Evolutionary conservation across 2,888 invertebrate genomes (phyloP), one percentile per base, ranked within the genome.

Genomic region (Lysandra bellargus): DNA sequence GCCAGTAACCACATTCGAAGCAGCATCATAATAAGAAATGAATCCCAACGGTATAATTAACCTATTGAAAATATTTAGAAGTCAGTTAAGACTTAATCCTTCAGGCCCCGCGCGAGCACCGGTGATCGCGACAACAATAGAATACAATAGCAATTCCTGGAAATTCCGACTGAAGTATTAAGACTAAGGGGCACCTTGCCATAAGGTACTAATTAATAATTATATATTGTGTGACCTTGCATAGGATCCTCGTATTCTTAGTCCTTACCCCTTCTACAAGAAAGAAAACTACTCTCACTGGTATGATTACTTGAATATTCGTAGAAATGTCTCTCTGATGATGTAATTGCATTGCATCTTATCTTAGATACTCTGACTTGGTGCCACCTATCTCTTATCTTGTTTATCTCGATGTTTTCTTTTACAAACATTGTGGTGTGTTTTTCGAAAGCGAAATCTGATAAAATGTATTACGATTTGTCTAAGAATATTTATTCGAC

Each of bases 381-480:
- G n/a, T 23, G 44, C 44, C 40, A 44, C 33, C 76, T 30, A 49
- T 76, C 76, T 74, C 76, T 76, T 76, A 76, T 76, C 76, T 53
- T 33, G 49, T 57, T 75, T 76, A 76, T 76, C 76, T 76, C 57
- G 7, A 76, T 76, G 17, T 53, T 53, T 76, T 76, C 76, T 76
- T 76, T 30, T 57, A 33, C 57, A 57, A 76, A 76, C 76, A 57
- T 14, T 57, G 53, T 76, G 33, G 53, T 57, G 33, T 57, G 57
- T 76, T 76, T 76, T 76, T 76, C 14, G 57, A 76, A 76, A 76
- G 76, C 76, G 76, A 76, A 76, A 76, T 53, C 76, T 53, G 57
- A 76, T 76, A 76, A 75, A 75, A n/a, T 69, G 9, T 69, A 33
- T 69, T 17, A 12, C 33, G 69, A 37, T 14, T 17, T 4, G 69